Evolutionary conservation across 2,888 invertebrate genomes (phyloP), one percentile per base, ranked within the genome.

Genomic region (Vanessa cardui): DNA sequence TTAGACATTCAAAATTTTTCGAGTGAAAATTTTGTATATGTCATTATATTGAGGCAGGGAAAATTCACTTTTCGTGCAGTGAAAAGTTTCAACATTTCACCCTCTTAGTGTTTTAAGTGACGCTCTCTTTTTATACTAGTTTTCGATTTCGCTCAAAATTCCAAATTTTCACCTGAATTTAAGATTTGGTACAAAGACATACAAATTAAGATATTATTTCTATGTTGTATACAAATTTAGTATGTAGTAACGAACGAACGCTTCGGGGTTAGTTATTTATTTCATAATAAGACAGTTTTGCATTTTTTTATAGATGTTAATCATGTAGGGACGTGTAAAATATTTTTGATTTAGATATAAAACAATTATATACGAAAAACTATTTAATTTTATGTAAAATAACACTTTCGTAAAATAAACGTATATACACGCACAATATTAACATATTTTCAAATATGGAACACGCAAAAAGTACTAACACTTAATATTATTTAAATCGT

Each of bases 101-200:
- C 81, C 84, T 83, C 82, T 64, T 66, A 70, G 74, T 76, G 71
- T 73, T 68, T 64, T 50, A 54, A 70, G 70, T 73, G 74, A 81
- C 72, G 87, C 89, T 88, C 89, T 87, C 87, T 88, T 75, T 64
- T 63, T 70, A 68, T 82, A 79, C 81, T 76, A 80, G 74, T 76
- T 77, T 77, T 74, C 76, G 74, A 69, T 82, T 80, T 83, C 67
- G 58, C 58, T 83, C 82, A 83, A 83, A 85, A 83, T 82, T 83
- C 58, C 64, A 80, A 78, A 79, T 76, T 76, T 81, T 77, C 80
- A 77, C 79, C 82, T 80, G 76, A 82, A 84, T 81, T 33, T 80
- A 86, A 81, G 77, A 83, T 89, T 90, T 90, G 90, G 92, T 92
- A 92, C 92, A 92, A 92, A 92, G 80, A 88, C 84, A 88, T 87